phyloP scores from a whole-genome alignment of 2,797 vertebrate genomes.

The Tauraco hartlaubi region DNA sequence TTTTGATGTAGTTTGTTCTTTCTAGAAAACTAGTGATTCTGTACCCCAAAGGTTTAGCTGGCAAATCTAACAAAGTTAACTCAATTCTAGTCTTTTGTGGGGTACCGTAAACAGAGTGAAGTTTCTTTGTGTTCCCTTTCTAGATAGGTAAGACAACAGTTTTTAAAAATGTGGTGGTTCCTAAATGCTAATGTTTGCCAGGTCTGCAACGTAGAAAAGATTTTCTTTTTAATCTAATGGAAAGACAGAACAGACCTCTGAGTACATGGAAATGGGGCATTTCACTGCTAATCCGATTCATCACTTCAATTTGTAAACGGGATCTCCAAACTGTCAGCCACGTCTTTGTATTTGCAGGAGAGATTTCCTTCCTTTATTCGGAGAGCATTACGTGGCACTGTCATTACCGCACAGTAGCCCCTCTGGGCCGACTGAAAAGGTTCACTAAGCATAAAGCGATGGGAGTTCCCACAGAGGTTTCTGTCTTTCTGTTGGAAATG shows the following conservation, averaged over 20 bases:
- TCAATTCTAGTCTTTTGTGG: slow-evolving; percentile 61
- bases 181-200: slow-evolving; percentile 84
- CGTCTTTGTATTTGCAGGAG: slow-evolving; percentile 43
- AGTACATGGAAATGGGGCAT: slow-evolving; percentile 23
- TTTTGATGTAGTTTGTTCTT: slow-evolving; percentile 16
- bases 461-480: slow-evolving; percentile 60
- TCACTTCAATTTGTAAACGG: slow-evolving; percentile 53
- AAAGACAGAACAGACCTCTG: slow-evolving; percentile 81
- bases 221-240: slow-evolving; percentile 74
- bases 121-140: slow-evolving; percentile 71
- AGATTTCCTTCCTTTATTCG: slow-evolving; percentile 60
- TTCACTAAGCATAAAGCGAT: slow-evolving; percentile 38
- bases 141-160: slow-evolving; percentile 68
- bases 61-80: slow-evolving; percentile 60
- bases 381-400: slow-evolving; percentile 68
- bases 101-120: slow-evolving; percentile 65
- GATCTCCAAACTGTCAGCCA: slow-evolving; percentile 56
- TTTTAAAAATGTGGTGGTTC: slow-evolving; percentile 70
- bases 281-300: slow-evolving; percentile 59
- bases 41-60: not conserved
- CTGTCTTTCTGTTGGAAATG: slow-evolving; percentile 82
- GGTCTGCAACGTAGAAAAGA: slow-evolving; percentile 68
- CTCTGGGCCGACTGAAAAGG: slow-evolving; percentile 67
- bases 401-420: slow-evolving; percentile 62
- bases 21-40: not conserved